phyloP scores from a whole-genome alignment of 2,113 vertebrate genomes.

The Trematocara zebra region DNA sequence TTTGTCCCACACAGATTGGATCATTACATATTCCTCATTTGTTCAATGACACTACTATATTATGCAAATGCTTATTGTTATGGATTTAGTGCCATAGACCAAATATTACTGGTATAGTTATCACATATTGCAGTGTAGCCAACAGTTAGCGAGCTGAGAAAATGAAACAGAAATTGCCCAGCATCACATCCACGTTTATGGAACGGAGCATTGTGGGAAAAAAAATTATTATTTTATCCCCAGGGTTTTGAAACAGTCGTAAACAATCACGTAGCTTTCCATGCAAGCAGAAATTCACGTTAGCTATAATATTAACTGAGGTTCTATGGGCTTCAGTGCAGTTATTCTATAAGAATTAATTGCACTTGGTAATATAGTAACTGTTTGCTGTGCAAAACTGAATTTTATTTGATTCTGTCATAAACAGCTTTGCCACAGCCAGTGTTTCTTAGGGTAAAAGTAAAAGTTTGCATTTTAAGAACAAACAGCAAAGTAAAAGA shows the following conservation, averaged over 20 bases:
- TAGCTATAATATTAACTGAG: constrained; percentile 29
- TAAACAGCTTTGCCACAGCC: background rate
- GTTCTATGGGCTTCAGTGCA: constrained; percentile 10
- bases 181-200: constrained; percentile 48
- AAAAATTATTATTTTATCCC: constrained; percentile 52
- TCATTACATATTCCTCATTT: constrained; percentile 67
- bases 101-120: constrained; percentile 55
- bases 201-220: constrained; percentile 24
- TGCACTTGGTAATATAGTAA: background rate
- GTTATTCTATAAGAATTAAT: constrained; percentile 47
- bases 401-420: constrained; percentile 9
- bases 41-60: constrained; percentile 52
- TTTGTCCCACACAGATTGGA: constrained; percentile 57
- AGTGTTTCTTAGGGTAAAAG: background rate
- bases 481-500: background rate
- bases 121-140: constrained; percentile 58
- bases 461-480: background rate
- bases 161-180: constrained; percentile 63
- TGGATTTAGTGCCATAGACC: constrained; percentile 55
- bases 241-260: constrained; percentile 36
- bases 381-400: background rate
- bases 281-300: constrained; percentile 35
- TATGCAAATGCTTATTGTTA: constrained; percentile 67
- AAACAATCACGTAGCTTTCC: constrained; percentile 46
- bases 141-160: constrained; percentile 69